A percentile compares a stretch with the other conserved stretches of the same genome.
Conservation (phyloP, 2,113 vertebrate genomes). For the Gobius niger region DNA sequence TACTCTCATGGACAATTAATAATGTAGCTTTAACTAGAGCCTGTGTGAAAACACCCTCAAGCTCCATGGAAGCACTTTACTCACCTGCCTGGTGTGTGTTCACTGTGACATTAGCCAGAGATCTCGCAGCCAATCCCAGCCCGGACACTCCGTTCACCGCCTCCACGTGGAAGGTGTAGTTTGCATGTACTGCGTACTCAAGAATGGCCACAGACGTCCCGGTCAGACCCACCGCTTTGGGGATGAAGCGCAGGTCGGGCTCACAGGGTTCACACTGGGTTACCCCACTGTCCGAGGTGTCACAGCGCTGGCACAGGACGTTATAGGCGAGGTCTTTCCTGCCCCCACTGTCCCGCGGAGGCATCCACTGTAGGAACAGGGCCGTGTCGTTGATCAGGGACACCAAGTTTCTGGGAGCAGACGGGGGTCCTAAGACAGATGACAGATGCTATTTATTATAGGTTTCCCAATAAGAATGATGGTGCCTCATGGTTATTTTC, state of each 20-base stretch:
- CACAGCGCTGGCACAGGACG: slow-evolving; percentile 90
- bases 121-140: slow-evolving; percentile 82
- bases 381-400: slow-evolving; percentile 96
- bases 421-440: slow-evolving; percentile 81
- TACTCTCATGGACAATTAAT: too few species aligned
- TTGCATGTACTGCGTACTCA: slow-evolving; percentile 88
- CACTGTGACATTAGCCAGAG: slow-evolving; percentile 88
- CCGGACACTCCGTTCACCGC: slow-evolving; percentile 92
- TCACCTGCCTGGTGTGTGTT: slow-evolving; percentile 92
- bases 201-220: slow-evolving; percentile 89
- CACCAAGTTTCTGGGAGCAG: slow-evolving; percentile 84
- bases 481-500: background rate
- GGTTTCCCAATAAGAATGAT: background rate
- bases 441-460: background rate
- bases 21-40: too few species aligned
- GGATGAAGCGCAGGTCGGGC: slow-evolving; percentile 89
- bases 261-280: slow-evolving; percentile 88
- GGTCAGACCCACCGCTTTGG: slow-evolving; percentile 84
- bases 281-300: slow-evolving; percentile 37
- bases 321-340: slow-evolving; percentile 94
- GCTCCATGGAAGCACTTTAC: slow-evolving; percentile 43
- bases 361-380: slow-evolving; percentile 94
- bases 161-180: slow-evolving; percentile 97
- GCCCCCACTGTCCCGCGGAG: slow-evolving; percentile 90
- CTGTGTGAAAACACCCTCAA: too few species aligned